A percentile compares a stretch with the other conserved stretches of the same genome.
Conservation (phyloP, 2,888 invertebrate genomes). For the Germaria angustata region DNA sequence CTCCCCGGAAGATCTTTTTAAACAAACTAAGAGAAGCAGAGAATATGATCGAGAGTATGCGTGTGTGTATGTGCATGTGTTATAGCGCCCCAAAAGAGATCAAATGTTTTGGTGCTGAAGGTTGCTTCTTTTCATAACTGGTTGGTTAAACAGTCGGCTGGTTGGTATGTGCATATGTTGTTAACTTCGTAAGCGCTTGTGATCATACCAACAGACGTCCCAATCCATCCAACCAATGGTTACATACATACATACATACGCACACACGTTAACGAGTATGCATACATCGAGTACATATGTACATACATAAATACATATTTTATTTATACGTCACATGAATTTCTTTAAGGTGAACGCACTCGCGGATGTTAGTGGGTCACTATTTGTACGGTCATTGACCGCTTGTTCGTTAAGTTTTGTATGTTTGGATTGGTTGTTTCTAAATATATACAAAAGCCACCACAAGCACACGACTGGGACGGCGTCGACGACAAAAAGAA, state of each 20-base stretch:
- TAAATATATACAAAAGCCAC: constrained; percentile 59
- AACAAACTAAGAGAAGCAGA: constrained; percentile 37
- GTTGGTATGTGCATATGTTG: not conserved
- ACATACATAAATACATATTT: constrained; percentile 1
- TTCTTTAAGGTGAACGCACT: constrained; percentile 79
- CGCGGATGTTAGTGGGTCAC: constrained; percentile 81
- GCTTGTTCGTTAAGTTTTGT: constrained; percentile 74
- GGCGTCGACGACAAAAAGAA: constrained; percentile 12
- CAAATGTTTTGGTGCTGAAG: constrained; percentile 26
- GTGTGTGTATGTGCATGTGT: not conserved
- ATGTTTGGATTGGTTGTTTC: constrained; percentile 72
- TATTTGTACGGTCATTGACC: constrained; percentile 80
- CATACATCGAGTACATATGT: no score
- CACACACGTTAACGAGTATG: no score
- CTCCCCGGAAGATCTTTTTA: constrained; percentile 47
- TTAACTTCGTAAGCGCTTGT: constrained; percentile 28
- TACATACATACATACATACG: constrained; percentile 12
- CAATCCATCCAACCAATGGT: constrained; percentile 33
- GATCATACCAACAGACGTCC: constrained; percentile 37
- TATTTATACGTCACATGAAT: constrained; percentile 79
- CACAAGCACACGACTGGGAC: constrained; percentile 18
- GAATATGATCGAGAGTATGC: not conserved
- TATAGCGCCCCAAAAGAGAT: constrained; percentile 26
- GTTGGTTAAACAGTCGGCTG: constrained; percentile 15
- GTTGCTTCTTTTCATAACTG: constrained; percentile 42